Base-by-base conservation (phyloP, 2,797 vertebrate species). In the Siniperca undulata region DNA sequence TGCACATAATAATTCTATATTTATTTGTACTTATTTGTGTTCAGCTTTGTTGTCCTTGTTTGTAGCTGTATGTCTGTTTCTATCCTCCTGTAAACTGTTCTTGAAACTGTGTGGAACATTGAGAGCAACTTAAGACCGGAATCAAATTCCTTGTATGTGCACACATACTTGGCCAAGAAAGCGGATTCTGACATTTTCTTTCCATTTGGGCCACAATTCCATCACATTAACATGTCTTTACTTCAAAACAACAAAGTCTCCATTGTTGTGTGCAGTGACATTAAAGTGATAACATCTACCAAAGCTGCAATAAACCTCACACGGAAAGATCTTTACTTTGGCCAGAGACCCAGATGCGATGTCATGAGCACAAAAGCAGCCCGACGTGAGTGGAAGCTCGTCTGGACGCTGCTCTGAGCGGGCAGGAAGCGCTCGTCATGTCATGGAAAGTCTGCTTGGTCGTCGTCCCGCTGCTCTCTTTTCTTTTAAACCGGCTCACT, bases 381-480 rank as follows among this genome's bases (percentile, higher is more conserved):
- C 36, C 17, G 36, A 34, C 27, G 0, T 10, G 71, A 64, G 38
- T 24, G 48, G 60, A 16, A 13, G 59, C 62, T 36, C 22, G 46
- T 61, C 40, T 13, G 53, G 56, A 48, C 0, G 36, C 56, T 0
- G 36, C 53, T 46, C 8, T 1, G 79, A 72, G 62, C 82, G 78
- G 69, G 76, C 83, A 82, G 58, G 70, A 76, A 67, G 65, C 30
- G 11, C 62, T 74, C 50, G 24, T 70, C 75, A 13, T 1, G 83
- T 80, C 80, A 89, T 82, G 87, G 89, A 91, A 83, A 90, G 86
- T 78, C 61, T 86, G 69, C 48, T 69, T 66, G 17, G 42, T 66
- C 77, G 24, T 71, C 52, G 17, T 42, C 56, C 46, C n/a, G 8
- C 60, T 34, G 60, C 55, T 72, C 42, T 69, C 59, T 74, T 74